Percentiles rank a stretch among this genome's conserved stretches.
phyloP scores from a whole-genome alignment of 92 coral and sea anemone species.

The Actinernus sp. region DNA sequence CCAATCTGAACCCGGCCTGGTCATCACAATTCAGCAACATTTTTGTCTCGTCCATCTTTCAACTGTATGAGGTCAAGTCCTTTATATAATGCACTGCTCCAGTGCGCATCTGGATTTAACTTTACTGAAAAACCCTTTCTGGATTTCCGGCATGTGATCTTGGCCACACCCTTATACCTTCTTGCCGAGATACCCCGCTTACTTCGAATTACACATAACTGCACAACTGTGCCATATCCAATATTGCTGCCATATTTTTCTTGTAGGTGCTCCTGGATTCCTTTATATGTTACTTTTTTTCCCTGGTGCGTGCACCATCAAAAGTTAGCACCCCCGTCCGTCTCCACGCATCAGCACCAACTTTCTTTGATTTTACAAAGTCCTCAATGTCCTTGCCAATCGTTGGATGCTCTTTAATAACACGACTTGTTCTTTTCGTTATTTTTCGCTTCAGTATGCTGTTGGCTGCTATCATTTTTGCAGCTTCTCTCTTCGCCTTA shows the following conservation, averaged over 20 bases:
- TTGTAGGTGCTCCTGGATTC: slow-evolving; percentile 56
- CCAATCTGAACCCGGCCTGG: slow-evolving; percentile 61
- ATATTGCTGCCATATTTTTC: slow-evolving; percentile 50
- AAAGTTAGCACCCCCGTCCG: slow-evolving; percentile 65
- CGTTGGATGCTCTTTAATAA: slow-evolving; percentile 50
- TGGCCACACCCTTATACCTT: slow-evolving; percentile 56
- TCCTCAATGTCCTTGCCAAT: slow-evolving; percentile 68
- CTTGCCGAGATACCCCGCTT: slow-evolving; percentile 36
- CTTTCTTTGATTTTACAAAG: slow-evolving; percentile 48
- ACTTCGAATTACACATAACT: slow-evolving; percentile 62
- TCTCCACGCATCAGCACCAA: slow-evolving; percentile 76
- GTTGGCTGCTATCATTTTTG: slow-evolving; percentile 35
- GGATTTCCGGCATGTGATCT: slow-evolving; percentile 51
- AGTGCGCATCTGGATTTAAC: slow-evolving; percentile 52
- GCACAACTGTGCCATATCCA: slow-evolving; percentile 64
- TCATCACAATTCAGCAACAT: slow-evolving; percentile 45
- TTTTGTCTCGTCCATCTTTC: slow-evolving; percentile 49
- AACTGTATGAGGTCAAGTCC: slow-evolving; percentile 40
- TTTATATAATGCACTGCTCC: slow-evolving; percentile 45
- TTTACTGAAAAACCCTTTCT: slow-evolving; percentile 62
- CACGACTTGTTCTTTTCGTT: slow-evolving; percentile 33
- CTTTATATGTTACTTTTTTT: slow-evolving; percentile 46
- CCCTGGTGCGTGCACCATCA: slow-evolving; percentile 53
- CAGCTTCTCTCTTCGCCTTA: slow-evolving; percentile 27
- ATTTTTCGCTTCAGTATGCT: slow-evolving; percentile 40